Percentiles rank a stretch among this genome's conserved stretches.
These are phyloP conservation scores for Sarcophaga subvicina DNA, from an alignment of 2,888 invertebrate species.

Conservation along the genomic window DNA sequence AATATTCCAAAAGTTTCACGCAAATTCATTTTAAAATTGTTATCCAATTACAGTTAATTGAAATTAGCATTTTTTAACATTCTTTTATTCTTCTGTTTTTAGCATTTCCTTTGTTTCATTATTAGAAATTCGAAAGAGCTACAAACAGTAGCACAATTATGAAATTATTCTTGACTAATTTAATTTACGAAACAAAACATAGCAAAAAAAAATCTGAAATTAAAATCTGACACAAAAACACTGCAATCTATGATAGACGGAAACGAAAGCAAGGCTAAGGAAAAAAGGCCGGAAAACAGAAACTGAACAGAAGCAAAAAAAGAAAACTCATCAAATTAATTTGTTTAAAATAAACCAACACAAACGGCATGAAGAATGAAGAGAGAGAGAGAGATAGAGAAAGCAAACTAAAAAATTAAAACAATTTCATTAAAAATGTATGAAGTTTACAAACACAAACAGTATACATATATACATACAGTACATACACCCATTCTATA, in stretches of 20 bases:
- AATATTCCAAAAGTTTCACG: too few relatives aligned
- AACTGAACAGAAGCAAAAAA: neutral
- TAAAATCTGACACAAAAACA: slow-evolving; percentile 32
- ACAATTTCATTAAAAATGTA: slow-evolving; percentile 47
- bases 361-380: neutral
- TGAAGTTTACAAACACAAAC: neutral
- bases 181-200: slow-evolving; percentile 17
- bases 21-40: neutral
- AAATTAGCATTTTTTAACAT: neutral
- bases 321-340: slow-evolving; percentile 32
- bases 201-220: slow-evolving; percentile 6
- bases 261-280: neutral
- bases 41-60: neutral
- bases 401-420: slow-evolving; percentile 1
- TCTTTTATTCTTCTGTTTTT: neutral
- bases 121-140: neutral
- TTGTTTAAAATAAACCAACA: slow-evolving; percentile 36
- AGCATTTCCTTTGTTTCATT: neutral
- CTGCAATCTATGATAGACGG: neutral
- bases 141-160: slow-evolving; percentile 5
- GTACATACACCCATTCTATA: too few relatives aligned
- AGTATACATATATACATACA: too few relatives aligned
- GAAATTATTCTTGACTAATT: slow-evolving; percentile 19
- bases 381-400: neutral
- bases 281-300: slow-evolving; percentile 8